These are phyloP conservation scores for Rhyzopertha dominica DNA, from an alignment of 1,140 invertebrate species.

Conservation along the genomic window DNA sequence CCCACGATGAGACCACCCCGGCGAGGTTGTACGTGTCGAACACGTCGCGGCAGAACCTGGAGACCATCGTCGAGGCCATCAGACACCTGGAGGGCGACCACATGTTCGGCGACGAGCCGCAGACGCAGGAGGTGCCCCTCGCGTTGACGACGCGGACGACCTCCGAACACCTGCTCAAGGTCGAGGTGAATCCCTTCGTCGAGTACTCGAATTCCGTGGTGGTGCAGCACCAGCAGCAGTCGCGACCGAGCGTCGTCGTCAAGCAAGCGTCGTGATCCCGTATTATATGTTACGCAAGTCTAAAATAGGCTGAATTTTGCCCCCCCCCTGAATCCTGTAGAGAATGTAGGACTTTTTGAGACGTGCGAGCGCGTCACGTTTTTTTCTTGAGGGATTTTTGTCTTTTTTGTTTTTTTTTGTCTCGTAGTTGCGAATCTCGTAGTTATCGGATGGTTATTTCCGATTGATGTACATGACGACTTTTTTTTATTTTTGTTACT, in stretches of 20 bases:
- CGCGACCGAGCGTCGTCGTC: slow-evolving; percentile 78
- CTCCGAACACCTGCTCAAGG: slow-evolving; percentile 48
- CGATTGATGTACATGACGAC: slow-evolving; percentile 29
- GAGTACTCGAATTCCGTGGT: slow-evolving; percentile 51
- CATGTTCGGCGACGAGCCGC: slow-evolving; percentile 71
- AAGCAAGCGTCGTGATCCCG: slow-evolving; percentile 61
- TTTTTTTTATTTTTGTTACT: slow-evolving; percentile 44
- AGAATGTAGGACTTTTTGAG: slow-evolving; percentile 9
- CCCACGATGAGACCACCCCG: slow-evolving; percentile 52
- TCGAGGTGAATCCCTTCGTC: slow-evolving; percentile 61
- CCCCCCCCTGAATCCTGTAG: slow-evolving; percentile 2
- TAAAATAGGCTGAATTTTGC: background rate
- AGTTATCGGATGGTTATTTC: background rate
- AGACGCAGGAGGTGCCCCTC: slow-evolving; percentile 61
- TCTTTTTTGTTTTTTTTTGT: slow-evolving; percentile 1
- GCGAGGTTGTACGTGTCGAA: slow-evolving; percentile 66
- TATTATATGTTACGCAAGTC: slow-evolving; percentile 34
- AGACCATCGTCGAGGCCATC: slow-evolving; percentile 97
- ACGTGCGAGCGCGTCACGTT: slow-evolving; percentile 7
- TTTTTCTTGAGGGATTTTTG: slow-evolving; percentile 5
- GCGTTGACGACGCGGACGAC: slow-evolving; percentile 64
- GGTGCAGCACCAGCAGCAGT: slow-evolving; percentile 55
- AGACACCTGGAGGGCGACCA: slow-evolving; percentile 93
- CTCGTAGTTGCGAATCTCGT: background rate
- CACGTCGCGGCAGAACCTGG: slow-evolving; percentile 87